Percentiles rank a stretch among this genome's conserved stretches.
These are phyloP conservation scores for Elegia similella DNA, from an alignment of 2,888 invertebrate genomes.

Conservation along the genomic window DNA sequence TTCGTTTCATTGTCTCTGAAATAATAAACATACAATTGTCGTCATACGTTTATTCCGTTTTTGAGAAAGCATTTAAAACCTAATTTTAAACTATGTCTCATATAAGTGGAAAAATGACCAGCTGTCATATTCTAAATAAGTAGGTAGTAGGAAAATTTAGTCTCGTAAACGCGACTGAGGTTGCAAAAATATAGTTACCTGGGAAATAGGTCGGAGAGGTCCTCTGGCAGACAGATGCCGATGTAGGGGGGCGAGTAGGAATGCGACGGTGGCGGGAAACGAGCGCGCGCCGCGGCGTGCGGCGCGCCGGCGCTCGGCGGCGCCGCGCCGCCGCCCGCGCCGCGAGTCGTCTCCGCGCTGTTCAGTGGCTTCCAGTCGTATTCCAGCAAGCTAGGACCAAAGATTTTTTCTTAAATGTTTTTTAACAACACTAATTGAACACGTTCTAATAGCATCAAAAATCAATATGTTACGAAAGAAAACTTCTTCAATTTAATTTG, in stretches of 20 bases:
- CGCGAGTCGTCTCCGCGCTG: constrained; percentile 31
- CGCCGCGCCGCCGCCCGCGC: constrained; percentile 22
- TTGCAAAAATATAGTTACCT: constrained; percentile 47
- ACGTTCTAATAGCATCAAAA: too few species aligned
- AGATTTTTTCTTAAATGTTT: background rate
- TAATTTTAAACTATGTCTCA: too few species aligned
- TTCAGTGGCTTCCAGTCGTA: constrained; percentile 75
- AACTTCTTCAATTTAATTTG: too few species aligned
- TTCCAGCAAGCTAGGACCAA: constrained; percentile 53
- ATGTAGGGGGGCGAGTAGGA: constrained; percentile 74
- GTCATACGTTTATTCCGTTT: too few species aligned
- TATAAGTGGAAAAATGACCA: too few species aligned
- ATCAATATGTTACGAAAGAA: too few species aligned
- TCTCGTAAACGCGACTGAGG: background rate
- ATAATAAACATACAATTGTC: constrained; percentile 5
- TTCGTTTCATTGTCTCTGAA: constrained; percentile 46
- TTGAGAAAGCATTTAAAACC: too few species aligned
- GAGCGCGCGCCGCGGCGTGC: constrained; percentile 23
- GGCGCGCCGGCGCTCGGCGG: constrained; percentile 25
- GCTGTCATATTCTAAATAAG: too few species aligned
- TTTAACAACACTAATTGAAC: too few species aligned
- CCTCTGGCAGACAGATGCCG: constrained; percentile 88
- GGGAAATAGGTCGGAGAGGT: constrained; percentile 85
- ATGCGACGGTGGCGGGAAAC: constrained; percentile 25
- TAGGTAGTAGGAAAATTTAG: too few species aligned